Evolutionary conservation across 2,113 vertebrate genomes (phyloP).

Genomic region (Neogale vison): DNA sequence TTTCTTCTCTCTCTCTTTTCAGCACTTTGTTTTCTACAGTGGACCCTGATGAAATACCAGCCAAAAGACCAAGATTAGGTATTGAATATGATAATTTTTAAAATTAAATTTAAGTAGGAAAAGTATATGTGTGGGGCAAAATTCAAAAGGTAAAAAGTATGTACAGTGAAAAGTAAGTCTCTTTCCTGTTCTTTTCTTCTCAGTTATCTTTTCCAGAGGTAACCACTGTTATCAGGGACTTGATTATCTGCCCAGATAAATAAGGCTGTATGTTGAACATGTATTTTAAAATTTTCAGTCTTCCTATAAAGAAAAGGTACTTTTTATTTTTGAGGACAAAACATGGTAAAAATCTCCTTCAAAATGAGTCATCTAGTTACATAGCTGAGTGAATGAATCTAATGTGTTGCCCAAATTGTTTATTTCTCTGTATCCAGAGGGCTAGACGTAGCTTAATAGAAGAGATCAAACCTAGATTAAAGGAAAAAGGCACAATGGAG

Average conservation of each 20-base stretch:
- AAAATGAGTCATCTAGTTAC: conserved; percentile 12
- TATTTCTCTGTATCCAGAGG: conserved; percentile 13
- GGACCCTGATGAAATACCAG: conserved; percentile 71
- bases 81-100: conserved; percentile 49
- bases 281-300: conserved; percentile 12
- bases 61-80: conserved; percentile 82
- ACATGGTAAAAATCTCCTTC: background rate
- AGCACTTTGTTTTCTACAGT: conserved; percentile 65
- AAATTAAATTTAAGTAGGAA: conserved; percentile 33
- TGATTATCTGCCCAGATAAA: background rate
- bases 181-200: conserved; percentile 27
- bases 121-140: conserved; percentile 45
- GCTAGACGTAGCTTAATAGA: background rate
- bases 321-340: conserved; percentile 11
- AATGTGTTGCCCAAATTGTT: conserved; percentile 17
- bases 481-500: background rate
- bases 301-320: conserved; percentile 8
- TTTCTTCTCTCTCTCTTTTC: conserved; percentile 55
- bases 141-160: conserved; percentile 46
- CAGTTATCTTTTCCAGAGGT: background rate
- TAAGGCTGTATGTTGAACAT: background rate
- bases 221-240: background rate
- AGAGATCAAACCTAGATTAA: conserved; percentile 40
- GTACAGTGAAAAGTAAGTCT: conserved; percentile 37
- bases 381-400: background rate